Evolutionary conservation across 2,888 invertebrate genomes (phyloP), one percentile per base, ranked within the genome.

Genomic region (Erynnis tages): DNA sequence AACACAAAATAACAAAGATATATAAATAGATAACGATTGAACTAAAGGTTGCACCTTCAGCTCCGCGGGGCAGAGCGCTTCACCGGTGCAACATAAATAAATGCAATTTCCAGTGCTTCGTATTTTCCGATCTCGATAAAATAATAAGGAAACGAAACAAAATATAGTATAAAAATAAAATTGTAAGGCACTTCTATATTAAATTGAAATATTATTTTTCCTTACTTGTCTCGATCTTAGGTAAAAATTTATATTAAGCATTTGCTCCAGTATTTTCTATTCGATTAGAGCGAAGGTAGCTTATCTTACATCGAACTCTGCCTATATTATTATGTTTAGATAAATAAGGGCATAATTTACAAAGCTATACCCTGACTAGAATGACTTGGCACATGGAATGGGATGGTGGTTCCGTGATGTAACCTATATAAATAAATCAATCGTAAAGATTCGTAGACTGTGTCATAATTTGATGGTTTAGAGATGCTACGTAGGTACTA

Each of bases 101-200:
- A 87, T 86, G 86, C 87, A 84, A 74, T 77, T 75, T 78, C 77
- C 79, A 82, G 79, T 78, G 79, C 77, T 76, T 72, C 66, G 57
- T 62, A 57, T 65, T 64, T 65, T 55, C 59, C 63, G 62, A 60
- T 66, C 63, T 63, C 71, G 66, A 70, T 67, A 67, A 74, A 68
- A 65, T 61, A 43, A 43, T 17, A 30, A 73, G 54, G 38, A 53
- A 77, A 69, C 59, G 69, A 71, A 69, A 68, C 72, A 69, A 65
- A 72, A 73, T 74, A 75, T 58, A 72, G 72, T 82, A 77, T 71
- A 81, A 81, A 87, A 87, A 87, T 76, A 79, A 84, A 84, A 82
- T 81, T 69, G 82, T 89, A 89, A 89, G 89, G 89, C 89, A 89
- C 89, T 88, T 88, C 84, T 87, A 85, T 86, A 79, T 86, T 71